These are phyloP conservation scores for Vollenhovia emeryi DNA, from an alignment of 1,140 invertebrate species.

Conservation along the genomic window DNA sequence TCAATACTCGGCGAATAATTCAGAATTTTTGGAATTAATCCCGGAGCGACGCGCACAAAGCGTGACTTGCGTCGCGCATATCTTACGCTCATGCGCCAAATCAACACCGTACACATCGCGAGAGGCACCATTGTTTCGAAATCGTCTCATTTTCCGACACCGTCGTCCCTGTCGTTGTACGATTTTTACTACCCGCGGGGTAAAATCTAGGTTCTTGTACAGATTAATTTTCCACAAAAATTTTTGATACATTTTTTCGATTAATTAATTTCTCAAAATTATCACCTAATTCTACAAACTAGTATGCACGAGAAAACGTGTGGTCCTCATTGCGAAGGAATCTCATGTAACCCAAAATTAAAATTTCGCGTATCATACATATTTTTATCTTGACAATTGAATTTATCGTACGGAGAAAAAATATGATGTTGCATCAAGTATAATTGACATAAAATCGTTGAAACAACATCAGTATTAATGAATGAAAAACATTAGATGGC, in stretches of 20 bases:
- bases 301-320: neutral
- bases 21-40: conserved; percentile 47
- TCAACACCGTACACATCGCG: neutral
- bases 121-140: neutral
- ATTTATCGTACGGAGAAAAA: neutral
- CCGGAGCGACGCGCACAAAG: neutral
- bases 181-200: neutral
- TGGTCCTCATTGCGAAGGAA: neutral
- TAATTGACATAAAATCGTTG: no score
- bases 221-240: neutral
- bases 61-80: conserved; percentile 3
- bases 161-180: neutral
- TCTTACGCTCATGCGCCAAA: conserved; percentile 33
- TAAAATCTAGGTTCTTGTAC: neutral
- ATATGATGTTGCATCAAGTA: no score
- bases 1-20: conserved; percentile 33
- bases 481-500: no score
- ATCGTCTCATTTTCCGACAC: neutral
- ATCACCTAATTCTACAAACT: neutral
- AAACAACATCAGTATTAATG: no score
- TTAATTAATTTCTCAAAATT: neutral
- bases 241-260: neutral
- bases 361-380: neutral
- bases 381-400: neutral
- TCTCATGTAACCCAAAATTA: neutral